phyloP scores from a whole-genome alignment of 2,888 invertebrate genomes.

The Enoplolaimus lenunculus region DNA sequence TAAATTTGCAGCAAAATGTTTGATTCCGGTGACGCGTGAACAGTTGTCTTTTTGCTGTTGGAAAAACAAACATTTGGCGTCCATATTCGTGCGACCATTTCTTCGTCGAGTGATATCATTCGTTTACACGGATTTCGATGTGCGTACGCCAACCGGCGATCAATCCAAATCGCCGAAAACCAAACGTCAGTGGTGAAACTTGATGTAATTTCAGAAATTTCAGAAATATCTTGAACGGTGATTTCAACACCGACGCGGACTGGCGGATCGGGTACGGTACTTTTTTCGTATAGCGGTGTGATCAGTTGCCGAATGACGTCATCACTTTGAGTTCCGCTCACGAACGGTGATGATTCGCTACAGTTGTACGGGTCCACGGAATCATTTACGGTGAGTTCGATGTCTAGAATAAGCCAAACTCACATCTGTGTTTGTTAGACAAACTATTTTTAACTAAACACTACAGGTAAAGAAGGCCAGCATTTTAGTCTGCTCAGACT shows the following conservation, averaged over 20 bases:
- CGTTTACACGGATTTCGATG: slow-evolving; percentile 16
- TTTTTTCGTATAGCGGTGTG: slow-evolving; percentile 3
- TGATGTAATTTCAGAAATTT: slow-evolving; percentile 22
- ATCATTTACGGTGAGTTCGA: no score
- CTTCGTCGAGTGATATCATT: slow-evolving; percentile 15
- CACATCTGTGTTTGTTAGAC: no score
- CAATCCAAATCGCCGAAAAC: slow-evolving; percentile 22
- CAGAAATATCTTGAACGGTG: slow-evolving; percentile 20
- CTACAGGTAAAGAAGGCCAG: no score
- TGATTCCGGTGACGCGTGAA: slow-evolving; percentile 18
- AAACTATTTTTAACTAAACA: no score
- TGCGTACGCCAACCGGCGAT: slow-evolving; percentile 15
- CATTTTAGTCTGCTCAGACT: no score
- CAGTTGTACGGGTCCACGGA: no score
- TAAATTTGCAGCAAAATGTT: slow-evolving; percentile 18
- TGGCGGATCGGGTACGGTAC: slow-evolving; percentile 20
- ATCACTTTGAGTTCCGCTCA: background rate
- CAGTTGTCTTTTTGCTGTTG: slow-evolving; percentile 20
- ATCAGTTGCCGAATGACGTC: background rate
- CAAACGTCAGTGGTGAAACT: slow-evolving; percentile 19
- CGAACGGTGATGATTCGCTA: background rate
- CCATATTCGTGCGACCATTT: slow-evolving; percentile 15
- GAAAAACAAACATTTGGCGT: slow-evolving; percentile 21
- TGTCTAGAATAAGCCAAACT: no score
- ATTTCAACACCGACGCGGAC: slow-evolving; percentile 18